These are phyloP conservation scores for Thamnophis elegans DNA, from an alignment of 2,797 vertebrate genomes.

Conservation along the genomic window DNA sequence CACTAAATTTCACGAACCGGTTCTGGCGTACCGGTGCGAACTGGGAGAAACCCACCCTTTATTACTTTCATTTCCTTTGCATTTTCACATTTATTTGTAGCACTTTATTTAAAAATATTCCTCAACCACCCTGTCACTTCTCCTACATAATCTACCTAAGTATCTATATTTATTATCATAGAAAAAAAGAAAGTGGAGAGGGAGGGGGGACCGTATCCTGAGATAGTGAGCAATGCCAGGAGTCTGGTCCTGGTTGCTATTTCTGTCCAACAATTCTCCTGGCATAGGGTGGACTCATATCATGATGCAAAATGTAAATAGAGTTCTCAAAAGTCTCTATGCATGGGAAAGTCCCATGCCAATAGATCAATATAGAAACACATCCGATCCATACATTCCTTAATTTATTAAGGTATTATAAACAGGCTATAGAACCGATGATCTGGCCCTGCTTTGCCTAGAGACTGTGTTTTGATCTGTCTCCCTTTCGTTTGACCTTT, in stretches of 20 bases:
- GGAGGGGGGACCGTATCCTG: neutral
- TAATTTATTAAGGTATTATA: neutral
- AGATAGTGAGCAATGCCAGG: neutral
- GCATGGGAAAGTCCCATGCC: neutral
- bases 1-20: too few species aligned
- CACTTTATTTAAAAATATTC: neutral
- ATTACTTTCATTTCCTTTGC: neutral
- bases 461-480: neutral
- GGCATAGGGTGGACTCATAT: neutral
- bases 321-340: neutral
- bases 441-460: neutral
- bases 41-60: too few species aligned
- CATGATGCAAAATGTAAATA: neutral
- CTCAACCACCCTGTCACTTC: neutral
- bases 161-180: neutral
- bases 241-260: neutral
- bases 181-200: neutral
- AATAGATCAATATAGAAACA: neutral
- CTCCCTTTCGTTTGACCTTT: neutral
- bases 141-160: neutral
- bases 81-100: neutral
- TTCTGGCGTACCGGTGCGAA: too few species aligned
- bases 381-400: neutral
- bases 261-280: neutral
- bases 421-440: neutral